A percentile compares a stretch with the other conserved stretches of the same genome.
Conservation (phyloP, 2,797 vertebrate genomes). For the Cuniculus paca region DNA sequence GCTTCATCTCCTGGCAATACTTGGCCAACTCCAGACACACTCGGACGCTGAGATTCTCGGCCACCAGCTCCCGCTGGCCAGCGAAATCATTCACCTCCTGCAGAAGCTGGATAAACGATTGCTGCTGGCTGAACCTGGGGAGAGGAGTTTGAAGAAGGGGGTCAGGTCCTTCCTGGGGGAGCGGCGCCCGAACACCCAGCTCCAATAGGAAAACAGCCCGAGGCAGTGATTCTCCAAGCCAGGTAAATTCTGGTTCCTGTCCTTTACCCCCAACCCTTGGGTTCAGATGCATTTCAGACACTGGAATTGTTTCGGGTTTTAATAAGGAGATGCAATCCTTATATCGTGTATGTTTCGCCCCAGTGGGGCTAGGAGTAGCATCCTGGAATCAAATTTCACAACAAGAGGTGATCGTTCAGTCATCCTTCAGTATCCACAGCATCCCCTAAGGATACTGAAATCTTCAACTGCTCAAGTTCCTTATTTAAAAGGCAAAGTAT, state of each 20-base stretch:
- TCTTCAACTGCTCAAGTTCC: neutral
- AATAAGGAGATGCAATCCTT: neutral
- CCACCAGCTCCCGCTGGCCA: constrained; percentile 94
- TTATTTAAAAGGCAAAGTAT: neutral
- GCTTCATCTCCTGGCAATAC: constrained; percentile 94
- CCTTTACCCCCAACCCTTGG: neutral
- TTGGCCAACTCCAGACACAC: constrained; percentile 95
- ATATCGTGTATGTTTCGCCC: neutral
- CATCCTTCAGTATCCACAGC: neutral
- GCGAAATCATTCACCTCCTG: constrained; percentile 96
- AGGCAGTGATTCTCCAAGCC: neutral
- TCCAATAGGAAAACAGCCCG: neutral
- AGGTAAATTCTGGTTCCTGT: neutral
- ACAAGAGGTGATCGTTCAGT: neutral
- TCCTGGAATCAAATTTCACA: neutral
- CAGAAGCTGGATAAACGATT: constrained; percentile 93
- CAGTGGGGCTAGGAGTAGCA: neutral
- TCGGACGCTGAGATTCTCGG: constrained; percentile 93
- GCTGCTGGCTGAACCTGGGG: constrained; percentile 93
- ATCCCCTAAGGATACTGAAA: neutral
- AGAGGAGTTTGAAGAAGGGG: too few relatives aligned
- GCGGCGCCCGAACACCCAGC: neutral
- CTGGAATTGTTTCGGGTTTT: neutral
- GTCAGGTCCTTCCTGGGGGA: neutral
- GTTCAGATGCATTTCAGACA: neutral